Evolutionary conservation across 2,113 vertebrate genomes (phyloP), one percentile per base, ranked within the genome.

Genomic region (Sphyrna mokarran): DNA sequence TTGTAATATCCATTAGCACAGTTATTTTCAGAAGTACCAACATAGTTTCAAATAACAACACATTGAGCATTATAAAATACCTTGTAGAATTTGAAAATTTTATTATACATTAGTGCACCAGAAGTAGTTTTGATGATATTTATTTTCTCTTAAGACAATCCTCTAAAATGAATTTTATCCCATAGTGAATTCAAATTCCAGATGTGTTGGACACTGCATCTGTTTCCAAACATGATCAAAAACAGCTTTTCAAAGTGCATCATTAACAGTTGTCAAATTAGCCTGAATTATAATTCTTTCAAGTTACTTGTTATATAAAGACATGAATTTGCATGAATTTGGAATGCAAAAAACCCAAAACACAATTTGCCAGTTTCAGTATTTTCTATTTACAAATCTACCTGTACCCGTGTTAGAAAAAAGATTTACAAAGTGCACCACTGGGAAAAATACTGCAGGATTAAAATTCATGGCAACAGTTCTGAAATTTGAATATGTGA

Each of bases 1-100:
- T 97, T 97, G 61, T 94, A 95, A 96, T 96, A 96, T 40, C 95
- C 96, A 95, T 54, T 72, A 54, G 26, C 54, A 89, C 86, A 48
- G 22, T 43, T 48, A 23, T 95, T 72, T 29, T 54, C 68, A 95
- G 48, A 95, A 54, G 68, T 95, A 95, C n/a, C 68, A 43, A 95
- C 72, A 70, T 33, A 26, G 69, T 72, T 48, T 95, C 66, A 48
- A 95, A 72, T 76, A 72, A 95, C 37, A 66, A 18, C 61, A 61
- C 40, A 95, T 54, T 95, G 66, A 72, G 43, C 94, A 95, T 76
- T 70, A 95, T 72, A 95, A 95, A 95, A 95, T 23, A 94, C 43
- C 23, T 95, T 76, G 10, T 43, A 54, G 68, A 95, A 95, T 95
- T 54, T 95, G 40, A 94, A 95, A 2, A 72, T 43, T 43, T 90